A percentile compares a stretch with the other conserved stretches of the same genome.
phyloP scores from a whole-genome alignment of 1,140 invertebrate species.

The Penaeus japonicus region DNA sequence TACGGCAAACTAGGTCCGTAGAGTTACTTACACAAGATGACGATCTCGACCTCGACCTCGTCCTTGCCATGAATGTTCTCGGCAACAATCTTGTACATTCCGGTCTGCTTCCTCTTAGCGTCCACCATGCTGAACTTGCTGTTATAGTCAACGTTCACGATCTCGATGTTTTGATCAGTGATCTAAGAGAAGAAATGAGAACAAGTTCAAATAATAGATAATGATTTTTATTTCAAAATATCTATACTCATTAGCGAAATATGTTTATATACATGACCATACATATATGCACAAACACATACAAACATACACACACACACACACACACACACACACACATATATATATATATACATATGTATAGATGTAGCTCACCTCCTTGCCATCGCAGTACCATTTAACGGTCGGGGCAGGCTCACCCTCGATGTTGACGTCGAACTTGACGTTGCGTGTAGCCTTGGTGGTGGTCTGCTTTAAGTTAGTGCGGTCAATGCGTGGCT shows the following conservation, averaged over 20 bases:
- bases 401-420: slow-evolving; percentile 94
- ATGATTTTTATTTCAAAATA: neutral
- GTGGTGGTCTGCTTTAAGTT: slow-evolving; percentile 91
- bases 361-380: slow-evolving; percentile 63
- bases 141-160: slow-evolving; percentile 90
- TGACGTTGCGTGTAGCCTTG: slow-evolving; percentile 89
- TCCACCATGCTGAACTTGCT: slow-evolving; percentile 90
- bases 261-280: too few species aligned
- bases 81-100: slow-evolving; percentile 89
- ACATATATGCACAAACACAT: too few species aligned
- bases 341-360: neutral
- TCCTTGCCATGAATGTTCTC: slow-evolving; percentile 92
- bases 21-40: slow-evolving; percentile 78
- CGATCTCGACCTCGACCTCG: slow-evolving; percentile 91
- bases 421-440: slow-evolving; percentile 91
- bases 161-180: slow-evolving; percentile 76
- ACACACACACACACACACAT: neutral
- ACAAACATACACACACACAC: too few species aligned
- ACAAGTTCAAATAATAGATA: neutral
- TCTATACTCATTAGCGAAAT: too few species aligned
- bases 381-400: slow-evolving; percentile 80
- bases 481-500: slow-evolving; percentile 95
- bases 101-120: slow-evolving; percentile 82
- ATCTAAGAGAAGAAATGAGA: slow-evolving; percentile 37
- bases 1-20: neutral